Conservation (phyloP, 2,797 vertebrate species). For the Tarsius wallacei region DNA sequence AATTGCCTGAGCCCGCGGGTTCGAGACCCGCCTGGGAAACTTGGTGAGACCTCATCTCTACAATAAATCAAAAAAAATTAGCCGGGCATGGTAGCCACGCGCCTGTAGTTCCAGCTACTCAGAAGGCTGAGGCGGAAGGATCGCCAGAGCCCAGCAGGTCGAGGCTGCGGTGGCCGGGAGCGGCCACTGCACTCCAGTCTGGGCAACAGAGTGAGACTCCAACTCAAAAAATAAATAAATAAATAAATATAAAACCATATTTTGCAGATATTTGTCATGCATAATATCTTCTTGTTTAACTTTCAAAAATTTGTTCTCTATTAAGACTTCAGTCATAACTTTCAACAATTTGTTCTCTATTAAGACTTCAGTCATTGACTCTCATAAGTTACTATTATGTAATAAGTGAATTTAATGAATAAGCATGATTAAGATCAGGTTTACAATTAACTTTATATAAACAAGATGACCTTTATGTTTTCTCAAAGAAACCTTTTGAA, state of each 20-base stretch:
- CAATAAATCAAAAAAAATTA: no score
- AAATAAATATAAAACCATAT: not conserved
- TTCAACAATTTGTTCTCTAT: not conserved
- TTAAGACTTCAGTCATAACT: not conserved
- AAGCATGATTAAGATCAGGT: not conserved
- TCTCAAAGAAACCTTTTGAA: conserved; percentile 37
- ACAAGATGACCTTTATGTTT: conserved; percentile 31
- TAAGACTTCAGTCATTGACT: conserved; percentile 20
- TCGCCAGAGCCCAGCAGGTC: no score
- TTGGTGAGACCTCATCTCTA: not conserved
- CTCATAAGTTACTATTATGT: not conserved
- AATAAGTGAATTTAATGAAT: conserved; percentile 46
- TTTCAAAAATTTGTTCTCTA: not conserved
- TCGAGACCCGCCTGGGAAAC: not conserved
- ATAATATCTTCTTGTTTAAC: not conserved
- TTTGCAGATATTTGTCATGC: not conserved
- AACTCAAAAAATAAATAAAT: not conserved
- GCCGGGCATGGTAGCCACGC: no score
- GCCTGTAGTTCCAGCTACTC: no score
- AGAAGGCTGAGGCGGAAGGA: no score
- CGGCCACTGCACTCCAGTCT: not conserved
- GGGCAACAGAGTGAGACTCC: not conserved
- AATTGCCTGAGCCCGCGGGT: not conserved
- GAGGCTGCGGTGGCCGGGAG: no score
- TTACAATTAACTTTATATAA: conserved; percentile 36